Conservation (phyloP, 1,140 invertebrate species). For the Mesaphorura yosii region DNA sequence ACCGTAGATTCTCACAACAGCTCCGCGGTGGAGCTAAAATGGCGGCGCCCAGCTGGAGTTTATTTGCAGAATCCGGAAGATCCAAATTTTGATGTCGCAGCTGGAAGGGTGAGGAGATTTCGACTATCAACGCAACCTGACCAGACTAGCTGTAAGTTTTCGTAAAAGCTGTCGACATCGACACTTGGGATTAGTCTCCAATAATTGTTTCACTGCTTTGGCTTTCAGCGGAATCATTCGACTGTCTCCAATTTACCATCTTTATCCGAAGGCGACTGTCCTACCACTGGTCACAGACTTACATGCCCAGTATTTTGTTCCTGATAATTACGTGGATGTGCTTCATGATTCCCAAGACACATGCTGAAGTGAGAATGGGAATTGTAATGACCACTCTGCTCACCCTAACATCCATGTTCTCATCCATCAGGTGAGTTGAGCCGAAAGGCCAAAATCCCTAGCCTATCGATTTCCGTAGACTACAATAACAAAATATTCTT, state of each 20-base stretch:
- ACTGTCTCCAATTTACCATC: conserved; percentile 11
- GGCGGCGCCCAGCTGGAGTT: neutral
- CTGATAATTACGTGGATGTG: conserved; percentile 12
- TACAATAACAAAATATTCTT: neutral
- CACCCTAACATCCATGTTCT: conserved; percentile 13
- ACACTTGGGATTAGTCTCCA: too few species aligned
- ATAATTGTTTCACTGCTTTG: neutral
- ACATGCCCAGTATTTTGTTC: conserved; percentile 14
- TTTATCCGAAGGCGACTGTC: conserved; percentile 6
- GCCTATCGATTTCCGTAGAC: too few species aligned
- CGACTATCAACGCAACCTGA: neutral
- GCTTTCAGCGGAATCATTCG: conserved; percentile 4
- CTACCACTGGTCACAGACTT: conserved; percentile 13
- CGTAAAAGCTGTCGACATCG: neutral
- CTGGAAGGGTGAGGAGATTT: neutral
- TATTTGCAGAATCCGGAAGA: conserved; percentile 10
- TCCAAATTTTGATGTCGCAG: conserved; percentile 14
- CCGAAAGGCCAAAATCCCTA: too few species aligned
- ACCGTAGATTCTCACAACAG: too few species aligned
- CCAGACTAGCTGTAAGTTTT: neutral
- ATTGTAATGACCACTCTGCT: conserved; percentile 14
- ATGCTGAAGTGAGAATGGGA: neutral
- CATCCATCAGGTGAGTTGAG: conserved; percentile 3
- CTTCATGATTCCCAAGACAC: neutral
- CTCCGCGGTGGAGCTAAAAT: too few species aligned